These are phyloP conservation scores for Mormyrops boulengeri DNA, from an alignment of 2,797 vertebrate species.

Conservation along the genomic window DNA sequence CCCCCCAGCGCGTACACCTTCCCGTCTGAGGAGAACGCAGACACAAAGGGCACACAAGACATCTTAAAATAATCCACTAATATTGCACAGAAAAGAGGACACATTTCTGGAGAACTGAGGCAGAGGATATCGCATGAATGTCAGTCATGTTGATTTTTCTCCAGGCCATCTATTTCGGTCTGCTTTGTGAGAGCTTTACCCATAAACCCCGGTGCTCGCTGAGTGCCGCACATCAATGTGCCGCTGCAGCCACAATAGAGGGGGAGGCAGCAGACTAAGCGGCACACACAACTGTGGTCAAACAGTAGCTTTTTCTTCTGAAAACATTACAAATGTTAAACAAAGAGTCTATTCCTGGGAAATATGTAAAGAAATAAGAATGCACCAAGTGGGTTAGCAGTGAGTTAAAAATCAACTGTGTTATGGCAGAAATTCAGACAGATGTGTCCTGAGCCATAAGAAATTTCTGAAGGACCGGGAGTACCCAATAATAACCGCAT, in stretches of 20 bases:
- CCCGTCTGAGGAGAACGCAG: conserved; percentile 67
- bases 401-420: not conserved
- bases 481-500: not conserved
- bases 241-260: not conserved
- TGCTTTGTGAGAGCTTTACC: not conserved
- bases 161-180: not conserved
- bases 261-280: not conserved
- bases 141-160: not conserved
- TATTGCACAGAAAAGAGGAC: not conserved
- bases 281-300: not conserved
- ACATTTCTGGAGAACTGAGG: not conserved
- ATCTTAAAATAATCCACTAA: not conserved
- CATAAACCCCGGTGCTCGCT: not conserved
- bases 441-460: not conserved
- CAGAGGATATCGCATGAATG: not conserved
- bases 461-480: not conserved
- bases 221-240: not conserved
- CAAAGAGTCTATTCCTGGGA: not conserved
- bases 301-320: not conserved
- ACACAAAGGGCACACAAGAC: not conserved
- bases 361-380: not conserved
- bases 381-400: not conserved
- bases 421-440: conserved; percentile 2
- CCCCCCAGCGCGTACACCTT: conserved; percentile 84
- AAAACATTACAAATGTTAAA: not conserved